Conservation (phyloP, 2,113 vertebrate genomes). For the Ornithorhynchus anatinus region DNA sequence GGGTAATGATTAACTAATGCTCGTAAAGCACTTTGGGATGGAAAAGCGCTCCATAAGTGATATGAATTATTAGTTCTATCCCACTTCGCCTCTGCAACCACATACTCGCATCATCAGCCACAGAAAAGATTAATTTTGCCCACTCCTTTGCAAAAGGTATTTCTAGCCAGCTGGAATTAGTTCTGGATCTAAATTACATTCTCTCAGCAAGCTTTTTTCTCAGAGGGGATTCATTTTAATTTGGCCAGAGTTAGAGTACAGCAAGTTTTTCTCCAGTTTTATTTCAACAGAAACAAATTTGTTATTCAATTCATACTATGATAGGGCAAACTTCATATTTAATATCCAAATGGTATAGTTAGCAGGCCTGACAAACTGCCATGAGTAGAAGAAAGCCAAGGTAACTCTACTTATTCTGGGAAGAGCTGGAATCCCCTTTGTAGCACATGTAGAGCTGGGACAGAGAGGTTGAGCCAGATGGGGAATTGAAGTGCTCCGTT, state of each 20-base stretch:
- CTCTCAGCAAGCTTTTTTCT: slow-evolving; percentile 10
- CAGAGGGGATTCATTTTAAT: not conserved
- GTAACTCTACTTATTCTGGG: not conserved
- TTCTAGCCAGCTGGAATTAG: not conserved
- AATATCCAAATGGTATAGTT: not conserved
- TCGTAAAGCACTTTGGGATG: not conserved
- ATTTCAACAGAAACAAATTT: not conserved
- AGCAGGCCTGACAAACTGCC: fast-evolving
- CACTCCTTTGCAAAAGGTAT: slow-evolving; percentile 1
- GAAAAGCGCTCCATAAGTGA: fast-evolving
- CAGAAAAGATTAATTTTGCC: not conserved
- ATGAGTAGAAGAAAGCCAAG: not conserved
- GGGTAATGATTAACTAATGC: fast-evolving
- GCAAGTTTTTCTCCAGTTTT: not conserved
- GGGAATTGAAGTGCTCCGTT: too few species aligned
- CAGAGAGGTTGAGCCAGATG: fast-evolving
- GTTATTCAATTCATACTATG: not conserved
- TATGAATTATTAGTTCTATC: too few species aligned
- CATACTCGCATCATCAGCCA: not conserved
- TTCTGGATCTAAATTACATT: not conserved
- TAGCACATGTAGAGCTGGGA: fast-evolving
- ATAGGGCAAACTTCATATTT: not conserved
- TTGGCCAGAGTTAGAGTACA: not conserved
- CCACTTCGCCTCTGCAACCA: not conserved
- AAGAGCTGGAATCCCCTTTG: too few species aligned